A percentile compares a stretch with the other conserved stretches of the same genome.
Conservation (phyloP, 2,888 invertebrate genomes). For the Agrotis ipsilon region DNA sequence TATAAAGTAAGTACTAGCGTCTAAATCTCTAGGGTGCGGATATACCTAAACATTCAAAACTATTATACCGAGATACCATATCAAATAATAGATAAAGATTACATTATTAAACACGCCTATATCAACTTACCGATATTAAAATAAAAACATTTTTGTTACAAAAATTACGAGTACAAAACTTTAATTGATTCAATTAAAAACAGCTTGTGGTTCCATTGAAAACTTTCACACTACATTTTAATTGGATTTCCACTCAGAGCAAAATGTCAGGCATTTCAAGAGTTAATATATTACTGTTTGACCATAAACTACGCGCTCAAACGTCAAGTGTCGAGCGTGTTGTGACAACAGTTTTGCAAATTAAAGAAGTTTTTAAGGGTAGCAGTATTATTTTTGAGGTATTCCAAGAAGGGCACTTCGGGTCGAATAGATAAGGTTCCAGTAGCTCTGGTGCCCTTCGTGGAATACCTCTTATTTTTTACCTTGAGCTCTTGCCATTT, state of each 20-base stretch:
- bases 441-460: no score
- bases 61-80: neutral
- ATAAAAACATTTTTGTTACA: neutral
- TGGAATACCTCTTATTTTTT: no score
- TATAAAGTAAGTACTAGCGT: no score
- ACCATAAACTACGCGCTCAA: neutral
- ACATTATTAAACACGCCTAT: neutral
- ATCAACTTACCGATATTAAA: neutral
- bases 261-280: neutral
- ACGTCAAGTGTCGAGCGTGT: no score
- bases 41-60: no score
- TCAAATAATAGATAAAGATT: neutral
- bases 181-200: constrained; percentile 1
- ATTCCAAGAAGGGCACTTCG: no score
- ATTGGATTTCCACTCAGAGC: neutral
- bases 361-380: no score
- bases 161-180: neutral
- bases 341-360: no score
- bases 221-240: neutral
- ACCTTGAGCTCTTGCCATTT: no score
- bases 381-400: no score
- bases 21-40: no score
- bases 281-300: neutral
- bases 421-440: no score
- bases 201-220: neutral